phyloP scores from a whole-genome alignment of 2,888 invertebrate species.

The Xestia ashworthii region DNA sequence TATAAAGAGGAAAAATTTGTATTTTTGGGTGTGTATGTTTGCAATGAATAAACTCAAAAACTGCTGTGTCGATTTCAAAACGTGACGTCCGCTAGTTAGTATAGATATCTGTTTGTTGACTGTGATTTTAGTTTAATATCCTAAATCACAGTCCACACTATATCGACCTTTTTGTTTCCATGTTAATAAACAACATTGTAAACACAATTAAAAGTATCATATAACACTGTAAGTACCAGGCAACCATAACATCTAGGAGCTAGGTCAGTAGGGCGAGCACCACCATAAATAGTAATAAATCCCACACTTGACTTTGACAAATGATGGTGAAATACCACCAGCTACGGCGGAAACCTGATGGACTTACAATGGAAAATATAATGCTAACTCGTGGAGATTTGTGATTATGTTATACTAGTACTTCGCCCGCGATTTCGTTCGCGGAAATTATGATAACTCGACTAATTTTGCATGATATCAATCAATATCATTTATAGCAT shows the following conservation, averaged over 20 bases:
- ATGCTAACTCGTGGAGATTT: slow-evolving; percentile 11
- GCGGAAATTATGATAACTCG: too few relatives aligned
- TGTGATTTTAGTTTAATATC: background rate
- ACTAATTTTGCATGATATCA: too few relatives aligned
- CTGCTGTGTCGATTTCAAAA: too few relatives aligned
- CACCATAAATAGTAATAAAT: slow-evolving; percentile 82
- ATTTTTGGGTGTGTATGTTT: too few relatives aligned
- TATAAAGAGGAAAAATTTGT: too few relatives aligned
- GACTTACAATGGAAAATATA: slow-evolving; percentile 57
- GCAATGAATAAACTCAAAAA: too few relatives aligned
- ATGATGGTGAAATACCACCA: slow-evolving; percentile 74
- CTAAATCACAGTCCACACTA: background rate
- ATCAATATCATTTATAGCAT: too few relatives aligned
- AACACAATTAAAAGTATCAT: slow-evolving; percentile 25
- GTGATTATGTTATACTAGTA: slow-evolving; percentile 20
- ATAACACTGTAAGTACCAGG: slow-evolving; percentile 34
- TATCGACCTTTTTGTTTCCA: background rate
- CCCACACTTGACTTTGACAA: slow-evolving; percentile 81
- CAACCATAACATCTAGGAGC: slow-evolving; percentile 56
- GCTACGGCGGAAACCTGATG: slow-evolving; percentile 33
- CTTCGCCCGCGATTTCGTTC: too few relatives aligned
- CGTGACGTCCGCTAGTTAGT: too few relatives aligned
- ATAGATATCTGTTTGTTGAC: too few relatives aligned
- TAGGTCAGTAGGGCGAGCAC: slow-evolving; percentile 77
- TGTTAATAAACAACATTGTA: background rate